Conservation (phyloP, 2,888 invertebrate genomes). For the Noctuana brunneofusca region DNA sequence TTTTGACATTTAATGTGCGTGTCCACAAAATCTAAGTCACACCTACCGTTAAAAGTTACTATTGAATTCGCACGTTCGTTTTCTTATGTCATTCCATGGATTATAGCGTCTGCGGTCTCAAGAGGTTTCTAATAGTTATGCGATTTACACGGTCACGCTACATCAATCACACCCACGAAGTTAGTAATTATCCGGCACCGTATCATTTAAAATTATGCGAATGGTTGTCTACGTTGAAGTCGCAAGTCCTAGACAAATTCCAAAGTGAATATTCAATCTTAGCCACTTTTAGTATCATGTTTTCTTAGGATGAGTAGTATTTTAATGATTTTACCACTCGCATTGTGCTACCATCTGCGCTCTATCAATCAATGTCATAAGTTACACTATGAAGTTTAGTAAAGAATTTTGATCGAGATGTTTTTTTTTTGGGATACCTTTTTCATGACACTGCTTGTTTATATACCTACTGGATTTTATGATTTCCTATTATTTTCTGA, state of each 20-base stretch:
- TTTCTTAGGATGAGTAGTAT: slow-evolving; percentile 62
- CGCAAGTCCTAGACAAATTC: slow-evolving; percentile 20
- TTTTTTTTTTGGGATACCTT: slow-evolving; percentile 27
- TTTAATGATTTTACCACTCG: slow-evolving; percentile 49
- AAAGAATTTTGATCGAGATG: slow-evolving; percentile 34
- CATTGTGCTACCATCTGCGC: slow-evolving; percentile 70
- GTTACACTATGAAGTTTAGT: slow-evolving; percentile 30
- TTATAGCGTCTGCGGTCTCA: slow-evolving; percentile 53
- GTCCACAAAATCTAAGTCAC: slow-evolving; percentile 63
- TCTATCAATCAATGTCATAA: slow-evolving; percentile 64
- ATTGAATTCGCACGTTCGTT: slow-evolving; percentile 54
- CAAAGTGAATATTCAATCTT: slow-evolving; percentile 5
- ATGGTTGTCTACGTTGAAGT: slow-evolving; percentile 37
- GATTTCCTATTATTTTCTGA: background rate
- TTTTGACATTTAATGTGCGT: slow-evolving; percentile 56
- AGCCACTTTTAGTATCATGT: slow-evolving; percentile 44
- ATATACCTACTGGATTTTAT: slow-evolving; percentile 6
- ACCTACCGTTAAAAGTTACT: slow-evolving; percentile 65
- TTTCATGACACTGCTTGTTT: slow-evolving; percentile 3
- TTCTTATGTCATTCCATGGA: slow-evolving; percentile 56
- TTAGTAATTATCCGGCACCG: slow-evolving; percentile 54
- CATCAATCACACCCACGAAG: slow-evolving; percentile 68
- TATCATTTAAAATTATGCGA: slow-evolving; percentile 53
- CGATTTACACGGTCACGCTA: slow-evolving; percentile 67
- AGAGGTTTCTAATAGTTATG: slow-evolving; percentile 67